Conservation (phyloP, 2,888 invertebrate genomes). For the Ligdia adustata region DNA sequence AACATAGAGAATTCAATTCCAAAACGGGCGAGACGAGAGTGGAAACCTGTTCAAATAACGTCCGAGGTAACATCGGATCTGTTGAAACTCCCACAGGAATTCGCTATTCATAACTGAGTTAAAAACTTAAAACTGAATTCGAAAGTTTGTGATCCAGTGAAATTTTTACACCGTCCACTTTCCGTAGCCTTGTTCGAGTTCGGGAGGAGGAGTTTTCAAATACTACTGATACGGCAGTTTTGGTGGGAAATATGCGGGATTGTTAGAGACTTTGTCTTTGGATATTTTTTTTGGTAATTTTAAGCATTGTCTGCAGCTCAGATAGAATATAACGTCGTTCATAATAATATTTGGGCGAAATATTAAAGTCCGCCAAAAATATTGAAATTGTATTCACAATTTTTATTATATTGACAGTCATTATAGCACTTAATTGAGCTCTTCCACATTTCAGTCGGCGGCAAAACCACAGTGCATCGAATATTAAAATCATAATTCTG, state of each 20-base stretch:
- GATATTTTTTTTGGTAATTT: no score
- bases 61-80: constrained; percentile 33
- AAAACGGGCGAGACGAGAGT: constrained; percentile 5
- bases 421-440: no score
- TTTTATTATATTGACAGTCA: no score
- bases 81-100: constrained; percentile 42
- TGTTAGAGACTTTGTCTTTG: no score
- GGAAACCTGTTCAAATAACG: constrained; percentile 44
- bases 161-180: constrained; percentile 35
- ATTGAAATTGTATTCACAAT: no score
- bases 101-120: constrained; percentile 47
- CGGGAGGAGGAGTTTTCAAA: constrained; percentile 19
- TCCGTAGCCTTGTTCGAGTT: constrained; percentile 16
- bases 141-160: constrained; percentile 38
- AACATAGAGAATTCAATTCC: constrained; percentile 11
- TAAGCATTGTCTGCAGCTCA: no score
- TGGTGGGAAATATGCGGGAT: constrained; percentile 1
- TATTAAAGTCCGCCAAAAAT: no score
- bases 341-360: no score
- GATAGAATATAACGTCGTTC: no score
- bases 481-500: no score
- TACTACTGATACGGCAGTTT: constrained; percentile 15
- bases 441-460: no score
- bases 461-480: no score
- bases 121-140: constrained; percentile 48